phyloP scores from a whole-genome alignment of 37 sponge, comb jelly and placozoan genomes.

The Axinella damicornis region DNA sequence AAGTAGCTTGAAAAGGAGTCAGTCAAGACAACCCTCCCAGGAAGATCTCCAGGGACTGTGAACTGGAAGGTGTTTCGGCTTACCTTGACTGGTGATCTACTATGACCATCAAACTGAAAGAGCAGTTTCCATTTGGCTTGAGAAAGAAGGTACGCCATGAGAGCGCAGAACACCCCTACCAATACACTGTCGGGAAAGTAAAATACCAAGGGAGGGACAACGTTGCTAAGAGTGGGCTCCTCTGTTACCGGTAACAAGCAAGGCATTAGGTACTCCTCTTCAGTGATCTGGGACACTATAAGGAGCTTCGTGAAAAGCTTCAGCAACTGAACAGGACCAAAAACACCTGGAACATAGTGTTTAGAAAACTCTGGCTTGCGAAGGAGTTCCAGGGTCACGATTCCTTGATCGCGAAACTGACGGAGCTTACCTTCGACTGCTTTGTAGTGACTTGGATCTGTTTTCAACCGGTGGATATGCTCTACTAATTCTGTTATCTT shows the following conservation, averaged over 20 bases:
- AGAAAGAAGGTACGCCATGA: background rate
- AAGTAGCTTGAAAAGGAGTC: too few species aligned
- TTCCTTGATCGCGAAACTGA: background rate
- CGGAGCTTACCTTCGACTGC: background rate
- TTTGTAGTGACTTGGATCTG: background rate
- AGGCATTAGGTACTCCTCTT: conserved; percentile 6
- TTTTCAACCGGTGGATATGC: background rate
- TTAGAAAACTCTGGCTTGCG: background rate
- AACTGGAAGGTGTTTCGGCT: background rate
- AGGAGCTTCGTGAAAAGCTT: background rate
- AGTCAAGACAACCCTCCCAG: too few species aligned
- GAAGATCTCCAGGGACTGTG: too few species aligned
- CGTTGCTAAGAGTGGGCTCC: background rate
- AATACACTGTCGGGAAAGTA: background rate
- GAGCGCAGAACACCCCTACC: background rate
- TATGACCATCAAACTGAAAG: background rate
- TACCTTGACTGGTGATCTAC: too few species aligned
- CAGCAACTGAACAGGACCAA: background rate
- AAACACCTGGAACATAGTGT: background rate
- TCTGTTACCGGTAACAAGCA: background rate
- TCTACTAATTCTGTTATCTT: conserved; percentile 3
- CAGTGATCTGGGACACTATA: background rate
- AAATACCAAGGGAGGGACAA: background rate
- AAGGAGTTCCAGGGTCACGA: background rate
- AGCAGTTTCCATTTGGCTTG: background rate